These are phyloP conservation scores for Polydrusus tereticollis DNA, from an alignment of 2,888 invertebrate genomes.

Conservation along the genomic window DNA sequence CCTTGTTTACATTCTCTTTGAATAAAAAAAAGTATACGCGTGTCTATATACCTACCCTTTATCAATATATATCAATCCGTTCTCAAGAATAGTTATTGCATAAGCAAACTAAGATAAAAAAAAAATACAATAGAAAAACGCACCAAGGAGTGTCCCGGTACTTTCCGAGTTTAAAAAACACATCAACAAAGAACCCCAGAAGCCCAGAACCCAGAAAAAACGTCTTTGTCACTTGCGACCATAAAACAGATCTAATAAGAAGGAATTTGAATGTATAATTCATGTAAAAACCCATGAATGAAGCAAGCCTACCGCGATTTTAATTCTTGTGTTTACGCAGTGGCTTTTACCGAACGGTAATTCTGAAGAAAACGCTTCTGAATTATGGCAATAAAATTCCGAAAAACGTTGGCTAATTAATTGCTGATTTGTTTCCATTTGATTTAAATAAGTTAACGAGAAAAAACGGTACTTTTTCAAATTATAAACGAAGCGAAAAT, in stretches of 20 bases:
- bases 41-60: too few species aligned
- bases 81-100: neutral
- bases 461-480: too few species aligned
- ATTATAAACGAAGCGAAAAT: too few species aligned
- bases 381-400: neutral
- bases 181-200: neutral
- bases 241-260: neutral
- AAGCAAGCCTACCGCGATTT: neutral
- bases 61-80: too few species aligned
- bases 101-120: neutral
- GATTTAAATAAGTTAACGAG: neutral
- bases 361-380: neutral
- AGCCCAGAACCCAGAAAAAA: neutral
- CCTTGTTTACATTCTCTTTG: too few species aligned
- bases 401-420: neutral
- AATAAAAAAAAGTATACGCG: too few species aligned
- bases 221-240: neutral
- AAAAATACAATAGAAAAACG: neutral
- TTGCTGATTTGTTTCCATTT: neutral
- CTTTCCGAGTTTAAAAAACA: neutral
- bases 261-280: neutral
- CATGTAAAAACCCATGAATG: slow-evolving; percentile 1
- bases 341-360: neutral
- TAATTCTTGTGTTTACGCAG: neutral
- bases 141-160: neutral